Conservation (phyloP, 2,888 invertebrate genomes). For the Idaea aversata region DNA sequence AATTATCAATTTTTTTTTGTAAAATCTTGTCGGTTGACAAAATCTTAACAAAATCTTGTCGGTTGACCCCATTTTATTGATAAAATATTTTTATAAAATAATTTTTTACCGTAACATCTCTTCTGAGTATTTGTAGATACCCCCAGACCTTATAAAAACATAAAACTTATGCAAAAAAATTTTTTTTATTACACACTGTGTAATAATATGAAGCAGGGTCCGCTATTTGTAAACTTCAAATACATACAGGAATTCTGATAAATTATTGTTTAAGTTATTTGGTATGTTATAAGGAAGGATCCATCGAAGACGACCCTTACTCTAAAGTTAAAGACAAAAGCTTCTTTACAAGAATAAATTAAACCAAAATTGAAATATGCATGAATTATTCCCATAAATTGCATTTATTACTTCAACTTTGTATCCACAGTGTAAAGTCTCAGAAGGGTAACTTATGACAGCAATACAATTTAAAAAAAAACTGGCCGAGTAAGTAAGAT, state of each 20-base stretch:
- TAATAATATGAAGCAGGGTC: no score
- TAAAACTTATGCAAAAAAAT: no score
- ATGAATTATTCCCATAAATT: conserved; percentile 34
- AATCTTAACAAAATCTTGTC: no score
- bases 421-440: conserved; percentile 19
- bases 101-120: no score
- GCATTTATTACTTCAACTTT: conserved; percentile 29
- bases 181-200: no score
- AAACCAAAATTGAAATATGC: conserved; percentile 34
- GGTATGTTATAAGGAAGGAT: not conserved
- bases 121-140: no score
- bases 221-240: no score
- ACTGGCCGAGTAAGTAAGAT: not conserved
- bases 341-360: conserved; percentile 29
- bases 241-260: not conserved
- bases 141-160: no score
- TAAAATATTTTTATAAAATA: no score
- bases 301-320: not conserved
- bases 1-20: no score
- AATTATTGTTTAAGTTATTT: not conserved
- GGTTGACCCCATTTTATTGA: no score
- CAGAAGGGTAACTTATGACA: not conserved
- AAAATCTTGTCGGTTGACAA: no score
- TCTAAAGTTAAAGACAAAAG: conserved; percentile 18
- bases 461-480: not conserved